These are phyloP conservation scores for Mnemiopsis leidyi DNA, from an alignment of 37 sponge, comb jelly and placozoan species.

Conservation along the genomic window DNA sequence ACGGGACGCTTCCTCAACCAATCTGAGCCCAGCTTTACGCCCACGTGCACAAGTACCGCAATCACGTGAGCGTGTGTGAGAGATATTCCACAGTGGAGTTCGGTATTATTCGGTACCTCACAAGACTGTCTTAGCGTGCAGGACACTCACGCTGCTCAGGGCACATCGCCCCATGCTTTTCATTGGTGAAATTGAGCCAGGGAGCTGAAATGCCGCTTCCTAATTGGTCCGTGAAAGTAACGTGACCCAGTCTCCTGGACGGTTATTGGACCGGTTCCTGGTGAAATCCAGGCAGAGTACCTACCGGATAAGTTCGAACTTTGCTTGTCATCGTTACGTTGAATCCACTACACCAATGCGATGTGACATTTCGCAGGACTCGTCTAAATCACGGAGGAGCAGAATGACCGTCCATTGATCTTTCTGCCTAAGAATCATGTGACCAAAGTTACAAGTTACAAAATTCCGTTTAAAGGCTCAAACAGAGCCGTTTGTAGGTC, in stretches of 20 bases:
- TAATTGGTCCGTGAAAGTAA: not conserved
- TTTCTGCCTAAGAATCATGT: not conserved
- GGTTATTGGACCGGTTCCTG: not conserved
- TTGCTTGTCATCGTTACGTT: not conserved
- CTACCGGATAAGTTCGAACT: not conserved
- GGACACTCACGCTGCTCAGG: slow-evolving; percentile 38
- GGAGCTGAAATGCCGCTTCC: not conserved
- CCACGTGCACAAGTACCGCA: not conserved
- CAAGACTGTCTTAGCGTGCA: slow-evolving; percentile 55
- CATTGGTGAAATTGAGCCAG: not conserved
- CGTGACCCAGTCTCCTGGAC: not conserved
- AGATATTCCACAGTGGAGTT: not conserved
- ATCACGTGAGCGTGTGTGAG: slow-evolving; percentile 41
- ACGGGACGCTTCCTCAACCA: not conserved
- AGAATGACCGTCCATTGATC: not conserved
- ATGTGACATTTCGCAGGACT: not conserved
- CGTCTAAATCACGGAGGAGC: not conserved
- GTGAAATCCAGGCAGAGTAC: not conserved
- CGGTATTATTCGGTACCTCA: slow-evolving; percentile 62
- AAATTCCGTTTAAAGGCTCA: not conserved
- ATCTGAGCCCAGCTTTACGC: not conserved
- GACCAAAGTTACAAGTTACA: not conserved
- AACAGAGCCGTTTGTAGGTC: not conserved
- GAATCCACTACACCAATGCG: not conserved
- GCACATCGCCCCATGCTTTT: slow-evolving; percentile 10